A percentile compares a stretch with the other conserved stretches of the same genome.
These are phyloP conservation scores for Microtus oregoni DNA, from an alignment of 2,113 vertebrate species.

Conservation along the genomic window DNA sequence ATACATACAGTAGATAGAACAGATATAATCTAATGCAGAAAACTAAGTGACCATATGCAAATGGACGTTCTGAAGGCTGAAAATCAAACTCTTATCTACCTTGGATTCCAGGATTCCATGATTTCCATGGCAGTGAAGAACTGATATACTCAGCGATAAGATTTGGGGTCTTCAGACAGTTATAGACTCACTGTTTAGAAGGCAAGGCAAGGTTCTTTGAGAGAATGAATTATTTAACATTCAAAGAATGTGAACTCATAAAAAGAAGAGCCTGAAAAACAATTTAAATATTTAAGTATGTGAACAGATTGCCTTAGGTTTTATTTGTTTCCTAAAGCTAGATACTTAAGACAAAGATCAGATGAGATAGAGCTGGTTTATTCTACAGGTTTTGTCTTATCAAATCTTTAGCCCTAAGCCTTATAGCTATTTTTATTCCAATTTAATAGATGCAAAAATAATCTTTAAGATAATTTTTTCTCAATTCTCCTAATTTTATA, in stretches of 20 bases:
- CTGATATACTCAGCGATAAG: neutral
- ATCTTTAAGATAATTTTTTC: neutral
- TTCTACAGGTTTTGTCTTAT: too few relatives aligned
- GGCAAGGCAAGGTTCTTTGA: neutral
- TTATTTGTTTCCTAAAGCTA: too few relatives aligned
- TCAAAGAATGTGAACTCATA: neutral
- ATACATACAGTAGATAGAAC: neutral
- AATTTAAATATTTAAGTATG: too few relatives aligned
- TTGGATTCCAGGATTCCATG: neutral
- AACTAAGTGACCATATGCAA: neutral
- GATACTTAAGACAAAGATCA: too few relatives aligned
- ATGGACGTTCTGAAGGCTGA: neutral
- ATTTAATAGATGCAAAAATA: neutral
- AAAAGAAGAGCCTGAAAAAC: neutral
- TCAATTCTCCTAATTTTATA: neutral
- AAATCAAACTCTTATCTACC: neutral
- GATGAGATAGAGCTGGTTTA: too few relatives aligned
- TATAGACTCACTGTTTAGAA: neutral
- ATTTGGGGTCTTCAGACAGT: neutral
- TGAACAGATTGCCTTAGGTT: too few relatives aligned
- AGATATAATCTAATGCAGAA: neutral
- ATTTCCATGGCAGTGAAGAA: neutral
- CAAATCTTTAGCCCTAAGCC: too few relatives aligned
- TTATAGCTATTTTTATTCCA: too few relatives aligned
- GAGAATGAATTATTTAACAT: slow-evolving; percentile 1